These are phyloP conservation scores for Limanda limanda DNA, from an alignment of 2,113 vertebrate species.

Conservation along the genomic window DNA sequence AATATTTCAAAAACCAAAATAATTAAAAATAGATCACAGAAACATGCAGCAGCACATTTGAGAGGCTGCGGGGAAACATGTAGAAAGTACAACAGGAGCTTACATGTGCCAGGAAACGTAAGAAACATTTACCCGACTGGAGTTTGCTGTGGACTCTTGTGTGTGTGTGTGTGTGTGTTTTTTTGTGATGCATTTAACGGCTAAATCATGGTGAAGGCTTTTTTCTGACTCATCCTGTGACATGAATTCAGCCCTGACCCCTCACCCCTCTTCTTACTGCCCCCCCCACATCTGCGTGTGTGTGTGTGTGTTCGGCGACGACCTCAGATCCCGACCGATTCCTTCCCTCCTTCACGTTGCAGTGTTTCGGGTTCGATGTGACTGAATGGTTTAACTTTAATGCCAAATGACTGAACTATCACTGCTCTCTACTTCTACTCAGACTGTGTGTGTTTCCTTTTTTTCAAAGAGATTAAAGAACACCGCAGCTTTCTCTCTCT, in stretches of 20 bases:
- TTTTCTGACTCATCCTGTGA: conserved; percentile 81
- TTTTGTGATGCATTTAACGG: conserved; percentile 68
- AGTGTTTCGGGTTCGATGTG: conserved; percentile 50
- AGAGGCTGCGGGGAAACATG: no score
- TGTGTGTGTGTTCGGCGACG: conserved; percentile 22
- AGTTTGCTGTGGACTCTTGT: conserved; percentile 50
- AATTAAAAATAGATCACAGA: neutral
- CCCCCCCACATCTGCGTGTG: conserved; percentile 63
- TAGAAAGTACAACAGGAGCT: neutral
- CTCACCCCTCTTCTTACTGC: conserved; percentile 44
- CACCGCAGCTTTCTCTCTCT: neutral
- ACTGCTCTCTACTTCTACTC: conserved; percentile 10
- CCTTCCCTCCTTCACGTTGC: conserved; percentile 16
- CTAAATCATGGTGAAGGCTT: conserved; percentile 84
- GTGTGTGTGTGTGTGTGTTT: conserved; percentile 37
- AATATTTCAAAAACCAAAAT: neutral
- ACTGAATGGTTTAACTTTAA: conserved; percentile 63
- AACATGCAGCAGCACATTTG: neutral
- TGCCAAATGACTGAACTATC: conserved; percentile 71
- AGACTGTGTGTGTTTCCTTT: conserved; percentile 2
- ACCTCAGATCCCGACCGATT: conserved; percentile 14
- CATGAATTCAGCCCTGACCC: conserved; percentile 76
- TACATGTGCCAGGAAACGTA: neutral
- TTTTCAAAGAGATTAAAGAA: neutral
- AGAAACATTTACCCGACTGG: neutral